Evolutionary conservation across 1,140 invertebrate genomes (phyloP), one percentile per base, ranked within the genome.

Genomic region (Acromyrmex echinatior): DNA sequence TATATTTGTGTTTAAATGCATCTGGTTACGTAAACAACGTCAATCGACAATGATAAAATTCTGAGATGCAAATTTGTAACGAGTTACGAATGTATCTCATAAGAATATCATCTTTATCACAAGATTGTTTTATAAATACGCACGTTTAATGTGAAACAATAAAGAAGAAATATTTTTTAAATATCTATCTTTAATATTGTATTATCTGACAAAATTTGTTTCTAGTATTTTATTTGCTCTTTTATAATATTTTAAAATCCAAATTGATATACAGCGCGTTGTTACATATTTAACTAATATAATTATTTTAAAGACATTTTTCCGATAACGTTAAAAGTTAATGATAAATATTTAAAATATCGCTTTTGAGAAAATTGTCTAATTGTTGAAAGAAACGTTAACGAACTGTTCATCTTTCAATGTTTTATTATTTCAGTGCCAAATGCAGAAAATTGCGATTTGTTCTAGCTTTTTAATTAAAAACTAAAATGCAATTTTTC

Each of bases 391-490:
- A 49, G n/a, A 7, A 60, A 39, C 45, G 18, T 28, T 21, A 71
- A 49, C 6, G 25, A 60, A 82, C 6, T 9, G 7, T 58, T 49
- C 5, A 58, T 16, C 78, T 71, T 21, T 16, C 7, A 6, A 28
- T 28, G 4, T 18, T 66, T 60, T 18, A 58, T 21, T 45, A 35
- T 53, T 70, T 70, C 14, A 82, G 45, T 45, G 28, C 25, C 16
- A 35, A 31, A 4, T 49, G 18, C 28, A 62, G 6, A 35, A 84
- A 84, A 84, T 62, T 31, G 56, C n/a, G 4, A 49, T 35, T 62
- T 62, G 39, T 45, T 49, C 25, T 84, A 76, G 14, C 28, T 84
- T 84, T 84, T 84, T n/a, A 45, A 84, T 76, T 74, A 62, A 76
- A 74, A 49, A 18, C 28, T 25, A 71, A 10, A 56, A 58, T 39